Conservation (phyloP, 2,888 invertebrate genomes). For the Halictus quadricinctus region DNA sequence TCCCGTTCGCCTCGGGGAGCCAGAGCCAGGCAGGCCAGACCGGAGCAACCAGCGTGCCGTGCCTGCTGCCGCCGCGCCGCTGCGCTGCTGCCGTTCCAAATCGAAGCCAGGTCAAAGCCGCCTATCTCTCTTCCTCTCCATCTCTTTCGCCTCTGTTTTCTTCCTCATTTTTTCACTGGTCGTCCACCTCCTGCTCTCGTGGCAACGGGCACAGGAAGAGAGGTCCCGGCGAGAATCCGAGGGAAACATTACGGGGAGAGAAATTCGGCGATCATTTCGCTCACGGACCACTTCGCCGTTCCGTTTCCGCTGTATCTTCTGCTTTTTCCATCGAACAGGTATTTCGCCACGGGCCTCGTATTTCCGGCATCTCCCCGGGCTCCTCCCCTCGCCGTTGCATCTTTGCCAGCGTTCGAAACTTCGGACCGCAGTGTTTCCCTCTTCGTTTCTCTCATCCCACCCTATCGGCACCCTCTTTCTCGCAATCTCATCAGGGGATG, state of each 20-base stretch:
- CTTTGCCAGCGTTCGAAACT: slow-evolving; percentile 7
- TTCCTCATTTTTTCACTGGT: neutral
- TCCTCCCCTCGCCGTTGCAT: slow-evolving; percentile 1
- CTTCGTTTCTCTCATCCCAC: neutral
- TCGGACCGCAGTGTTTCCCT: neutral
- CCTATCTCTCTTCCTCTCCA: slow-evolving; percentile 15
- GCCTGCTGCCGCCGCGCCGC: neutral
- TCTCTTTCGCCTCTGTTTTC: neutral
- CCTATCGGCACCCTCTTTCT: neutral
- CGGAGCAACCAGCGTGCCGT: slow-evolving; percentile 22
- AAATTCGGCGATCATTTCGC: slow-evolving; percentile 63
- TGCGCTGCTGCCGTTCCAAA: slow-evolving; percentile 55
- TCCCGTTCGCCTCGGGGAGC: slow-evolving; percentile 70
- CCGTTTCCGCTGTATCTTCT: slow-evolving; percentile 30
- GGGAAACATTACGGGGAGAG: slow-evolving; percentile 39
- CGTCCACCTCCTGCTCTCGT: slow-evolving; percentile 3
- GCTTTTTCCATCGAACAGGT: slow-evolving; percentile 28
- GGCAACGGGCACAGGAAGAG: slow-evolving; percentile 14
- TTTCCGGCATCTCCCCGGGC: slow-evolving; percentile 6
- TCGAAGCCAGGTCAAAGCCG: slow-evolving; percentile 61
- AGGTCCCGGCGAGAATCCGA: neutral
- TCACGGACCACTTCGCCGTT: slow-evolving; percentile 36
- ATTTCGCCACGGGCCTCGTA: slow-evolving; percentile 38
- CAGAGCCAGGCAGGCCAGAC: slow-evolving; percentile 38
- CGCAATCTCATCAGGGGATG: slow-evolving; percentile 36